These are phyloP conservation scores for Tachysurus vachellii DNA, from an alignment of 2,113 vertebrate species.

Conservation along the genomic window DNA sequence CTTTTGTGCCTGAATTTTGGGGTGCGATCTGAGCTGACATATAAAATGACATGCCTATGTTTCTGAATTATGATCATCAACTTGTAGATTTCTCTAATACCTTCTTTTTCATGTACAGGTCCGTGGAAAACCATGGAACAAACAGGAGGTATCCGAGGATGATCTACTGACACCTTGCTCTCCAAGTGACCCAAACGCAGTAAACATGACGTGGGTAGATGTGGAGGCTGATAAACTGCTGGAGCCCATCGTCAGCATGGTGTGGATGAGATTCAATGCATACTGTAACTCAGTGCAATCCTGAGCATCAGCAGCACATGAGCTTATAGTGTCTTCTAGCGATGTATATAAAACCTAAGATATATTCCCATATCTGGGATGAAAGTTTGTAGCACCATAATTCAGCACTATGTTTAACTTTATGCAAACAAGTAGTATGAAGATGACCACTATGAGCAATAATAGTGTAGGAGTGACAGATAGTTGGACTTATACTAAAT, in stretches of 20 bases:
- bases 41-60: neutral
- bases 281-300: neutral
- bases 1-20: neutral
- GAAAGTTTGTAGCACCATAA: neutral
- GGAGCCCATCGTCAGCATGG: constrained; percentile 88
- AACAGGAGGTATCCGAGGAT: constrained; percentile 72
- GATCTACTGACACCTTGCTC: constrained; percentile 89
- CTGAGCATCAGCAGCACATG: neutral
- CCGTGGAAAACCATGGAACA: constrained; percentile 72
- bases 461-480: neutral
- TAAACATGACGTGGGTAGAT: constrained; percentile 89
- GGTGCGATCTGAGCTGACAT: neutral
- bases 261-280: constrained; percentile 58
- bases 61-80: neutral
- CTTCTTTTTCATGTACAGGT: constrained; percentile 64
- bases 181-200: constrained; percentile 80
- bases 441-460: neutral
- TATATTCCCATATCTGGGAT: neutral
- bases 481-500: neutral
- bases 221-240: constrained; percentile 86
- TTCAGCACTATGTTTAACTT: neutral
- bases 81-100: neutral
- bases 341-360: neutral
- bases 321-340: neutral
- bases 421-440: neutral